Evolutionary conservation across 2,797 vertebrate species (phyloP), one percentile per base, ranked within the genome.

Genomic region (Parotocinclus haroldoi): DNA sequence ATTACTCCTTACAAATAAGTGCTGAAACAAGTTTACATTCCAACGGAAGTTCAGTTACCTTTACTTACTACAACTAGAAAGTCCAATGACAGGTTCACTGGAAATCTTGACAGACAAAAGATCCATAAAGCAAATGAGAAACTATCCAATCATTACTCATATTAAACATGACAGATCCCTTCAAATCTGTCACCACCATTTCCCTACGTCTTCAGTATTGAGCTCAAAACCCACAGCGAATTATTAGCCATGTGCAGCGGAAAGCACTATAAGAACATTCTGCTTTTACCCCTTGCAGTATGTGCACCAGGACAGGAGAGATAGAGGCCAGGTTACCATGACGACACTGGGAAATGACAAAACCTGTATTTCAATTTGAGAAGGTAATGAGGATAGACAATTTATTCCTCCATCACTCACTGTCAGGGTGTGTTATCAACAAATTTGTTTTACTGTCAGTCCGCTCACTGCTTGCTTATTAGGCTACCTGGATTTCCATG

Each of bases 311-410:
- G 73, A 75, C 54, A 45, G 76, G 78, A 63, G 72, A 81, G 72
- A 58, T 64, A 61, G 63, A 74, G 66, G 69, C 76, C 75, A 69
- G 68, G 80, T 88, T 84, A 83, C 85, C 86, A 82, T 86, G 87
- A 87, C 84, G 86, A 91, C 83, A 72, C 81, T 69, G 84, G 81
- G 66, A 88, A 81, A 88, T 78, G 81, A 85, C 81, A 81, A 82
- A 82, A 85, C 86, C 83, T 85, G 83, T 84, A 90, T 89, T 88
- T 88, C 87, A 86, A 85, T 91, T 88, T 83, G 75, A 79, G 80
- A 86, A 89, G 86, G 86, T 90, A 90, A 89, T 80, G 79, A 87
- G 81, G 87, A 80, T 75, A 85, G 84, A 90, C 86, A 82, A 79
- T 79, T 83, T 86, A 77, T 76, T 77, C 79, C 74, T 80, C 82